phyloP scores from a whole-genome alignment of 2,888 invertebrate genomes.

The Apocheima hispidaria region DNA sequence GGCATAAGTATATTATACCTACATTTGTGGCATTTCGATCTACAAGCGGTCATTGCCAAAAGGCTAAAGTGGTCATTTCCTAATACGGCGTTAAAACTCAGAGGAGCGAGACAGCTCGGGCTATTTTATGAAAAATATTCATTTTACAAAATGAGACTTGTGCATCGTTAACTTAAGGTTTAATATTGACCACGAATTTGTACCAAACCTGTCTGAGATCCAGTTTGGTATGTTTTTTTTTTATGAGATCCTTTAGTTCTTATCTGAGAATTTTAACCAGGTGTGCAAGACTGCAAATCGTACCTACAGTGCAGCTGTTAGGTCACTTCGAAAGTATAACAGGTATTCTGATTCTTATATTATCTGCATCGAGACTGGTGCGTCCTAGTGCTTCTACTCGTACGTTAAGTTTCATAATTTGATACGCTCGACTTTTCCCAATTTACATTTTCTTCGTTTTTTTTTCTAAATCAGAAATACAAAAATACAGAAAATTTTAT shows the following conservation, averaged over 20 bases:
- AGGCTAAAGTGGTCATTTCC: slow-evolving; percentile 77
- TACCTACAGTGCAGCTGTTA: slow-evolving; percentile 16
- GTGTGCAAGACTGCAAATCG: slow-evolving; percentile 45
- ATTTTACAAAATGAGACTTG: slow-evolving; percentile 68
- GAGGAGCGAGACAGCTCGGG: slow-evolving; percentile 62
- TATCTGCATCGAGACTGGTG: not conserved
- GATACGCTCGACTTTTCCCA: no score
- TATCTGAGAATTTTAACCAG: slow-evolving; percentile 45
- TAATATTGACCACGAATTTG: slow-evolving; percentile 58
- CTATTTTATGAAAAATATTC: slow-evolving; percentile 57
- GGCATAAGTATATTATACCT: slow-evolving; percentile 19
- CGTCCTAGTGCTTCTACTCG: no score
- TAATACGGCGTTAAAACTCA: slow-evolving; percentile 77
- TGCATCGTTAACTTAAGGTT: slow-evolving; percentile 63
- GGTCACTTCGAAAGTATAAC: slow-evolving; percentile 24
- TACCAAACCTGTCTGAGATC: slow-evolving; percentile 70
- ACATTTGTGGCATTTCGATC: slow-evolving; percentile 62
- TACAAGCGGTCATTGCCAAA: slow-evolving; percentile 81
- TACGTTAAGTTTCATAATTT: no score
- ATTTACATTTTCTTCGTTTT: no score
- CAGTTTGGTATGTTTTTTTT: slow-evolving; percentile 65
- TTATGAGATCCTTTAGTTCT: slow-evolving; percentile 56
- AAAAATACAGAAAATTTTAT: no score
- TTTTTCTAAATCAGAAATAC: no score
- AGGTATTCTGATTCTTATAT: not conserved